Conservation (phyloP, 2,113 vertebrate species). For the Spea bombifrons region DNA sequence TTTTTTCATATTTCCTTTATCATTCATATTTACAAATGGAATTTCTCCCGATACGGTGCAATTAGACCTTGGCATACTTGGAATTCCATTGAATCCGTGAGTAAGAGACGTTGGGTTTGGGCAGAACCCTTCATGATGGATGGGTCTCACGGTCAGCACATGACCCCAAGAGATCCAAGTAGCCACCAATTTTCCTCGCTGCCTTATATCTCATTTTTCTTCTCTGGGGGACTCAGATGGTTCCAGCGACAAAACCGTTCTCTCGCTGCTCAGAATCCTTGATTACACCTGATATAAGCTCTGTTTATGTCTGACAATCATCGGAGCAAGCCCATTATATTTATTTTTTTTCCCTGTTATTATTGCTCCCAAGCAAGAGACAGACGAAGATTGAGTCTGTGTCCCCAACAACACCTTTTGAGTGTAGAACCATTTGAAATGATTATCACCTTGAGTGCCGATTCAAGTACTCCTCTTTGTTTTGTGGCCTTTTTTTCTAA, state of each 20-base stretch:
- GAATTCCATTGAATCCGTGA: too few species aligned
- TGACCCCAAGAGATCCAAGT: too few species aligned
- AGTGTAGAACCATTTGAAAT: constrained; percentile 12
- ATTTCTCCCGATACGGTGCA: neutral
- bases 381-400: neutral
- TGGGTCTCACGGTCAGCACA: too few species aligned
- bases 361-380: neutral
- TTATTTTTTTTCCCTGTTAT: neutral
- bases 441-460: neutral
- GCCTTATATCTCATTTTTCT: neutral
- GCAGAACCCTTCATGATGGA: neutral
- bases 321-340: neutral
- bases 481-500: neutral
- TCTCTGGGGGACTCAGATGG: neutral
- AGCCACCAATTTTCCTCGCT: too few species aligned
- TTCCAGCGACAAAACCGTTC: neutral
- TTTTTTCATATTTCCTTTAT: too few species aligned
- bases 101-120: too few species aligned
- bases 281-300: constrained; percentile 10
- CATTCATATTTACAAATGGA: neutral
- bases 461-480: constrained; percentile 13
- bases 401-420: neutral
- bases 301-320: constrained; percentile 14
- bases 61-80: too few species aligned
- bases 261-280: neutral